These are phyloP conservation scores for Artemia sp. DNA, from an alignment of 2,888 invertebrate species.

Conservation along the genomic window DNA sequence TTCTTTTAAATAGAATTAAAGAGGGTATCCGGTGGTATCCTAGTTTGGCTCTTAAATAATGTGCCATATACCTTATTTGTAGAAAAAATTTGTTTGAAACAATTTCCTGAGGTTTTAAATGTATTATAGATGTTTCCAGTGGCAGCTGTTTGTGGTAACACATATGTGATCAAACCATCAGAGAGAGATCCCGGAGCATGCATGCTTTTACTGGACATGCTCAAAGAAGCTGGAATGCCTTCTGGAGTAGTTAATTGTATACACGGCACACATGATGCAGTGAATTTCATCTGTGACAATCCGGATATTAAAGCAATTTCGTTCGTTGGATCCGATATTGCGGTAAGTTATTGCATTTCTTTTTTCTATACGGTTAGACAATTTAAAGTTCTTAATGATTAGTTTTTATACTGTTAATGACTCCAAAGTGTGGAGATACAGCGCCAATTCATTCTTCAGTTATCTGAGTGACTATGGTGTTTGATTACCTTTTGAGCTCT, in stretches of 20 bases:
- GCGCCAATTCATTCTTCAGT: neutral
- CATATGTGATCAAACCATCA: constrained; percentile 83
- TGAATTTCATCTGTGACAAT: constrained; percentile 92
- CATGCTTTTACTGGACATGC: constrained; percentile 79
- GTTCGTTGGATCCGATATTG: constrained; percentile 91
- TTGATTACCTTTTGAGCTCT: too few species aligned
- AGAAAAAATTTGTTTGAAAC: too few species aligned
- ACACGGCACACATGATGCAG: constrained; percentile 83
- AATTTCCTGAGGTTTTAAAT: too few species aligned
- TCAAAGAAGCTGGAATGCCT: constrained; percentile 85
- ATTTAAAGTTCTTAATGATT: too few species aligned
- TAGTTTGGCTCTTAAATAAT: too few species aligned
- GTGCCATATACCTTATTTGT: too few species aligned
- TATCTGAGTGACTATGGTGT: too few species aligned
- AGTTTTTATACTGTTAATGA: too few species aligned
- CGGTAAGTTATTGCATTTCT: constrained; percentile 41
- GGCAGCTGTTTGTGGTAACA: constrained; percentile 68
- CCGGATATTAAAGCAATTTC: constrained; percentile 92
- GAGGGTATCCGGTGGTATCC: too few species aligned
- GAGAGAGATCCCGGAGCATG: constrained; percentile 95
- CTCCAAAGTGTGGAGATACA: too few species aligned
- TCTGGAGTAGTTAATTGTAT: constrained; percentile 89
- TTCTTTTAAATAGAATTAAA: too few species aligned
- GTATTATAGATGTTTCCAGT: constrained; percentile 43
- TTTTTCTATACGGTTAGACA: neutral